Base-by-base conservation (phyloP, 1,140 invertebrate genomes). In the Alviniconcha marisindica region DNA sequence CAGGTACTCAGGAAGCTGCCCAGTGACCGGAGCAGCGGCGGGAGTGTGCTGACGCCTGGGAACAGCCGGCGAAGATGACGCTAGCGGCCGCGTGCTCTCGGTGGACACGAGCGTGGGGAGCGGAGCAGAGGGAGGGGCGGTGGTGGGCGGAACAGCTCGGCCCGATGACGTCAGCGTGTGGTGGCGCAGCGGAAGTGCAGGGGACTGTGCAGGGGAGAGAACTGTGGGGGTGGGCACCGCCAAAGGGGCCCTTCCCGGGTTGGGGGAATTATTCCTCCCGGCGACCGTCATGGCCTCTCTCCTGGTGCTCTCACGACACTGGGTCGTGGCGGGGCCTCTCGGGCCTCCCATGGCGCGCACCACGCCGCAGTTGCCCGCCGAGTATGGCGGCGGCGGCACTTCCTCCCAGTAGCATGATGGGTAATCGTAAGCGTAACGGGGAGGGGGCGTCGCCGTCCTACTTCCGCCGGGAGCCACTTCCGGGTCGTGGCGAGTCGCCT, bases 341-440 rank as follows among this genome's bases (percentile, higher is more conserved):
- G 48, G 77, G 5, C 44, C 51, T 33, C 51, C 77, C 51, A 56
- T 56, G 31, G 51, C 54, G 24, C 51, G 48, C 7, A 78, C 77
- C 10, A 78, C 31, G 28, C 51, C 77, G 40, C 1, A 33, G 21
- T 38, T 56, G 7, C 48, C 77, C 2, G 54, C 18, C 31, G 77
- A 51, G 36, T 82, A 82, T 33, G 80, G 80, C 21, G 80, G 80
- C 7, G 80, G 80, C 28, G 80, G 80, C n/a, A 71, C 80, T 74
- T 82, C 80, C 18, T 82, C 80, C 80, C 80, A 82, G 69, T 74
- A 82, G 44, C 80, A 82, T 24, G 80, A 82, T 3, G 80, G 80
- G 44, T 82, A 82, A 28, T 82, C 80, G 31, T 73, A 73, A 2
- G 66, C 80, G 69, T 82, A 82, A 5, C 80, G 42, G 33, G 77